phyloP scores from a whole-genome alignment of 2,888 invertebrate species.

The Diaprepes abbreviatus region DNA sequence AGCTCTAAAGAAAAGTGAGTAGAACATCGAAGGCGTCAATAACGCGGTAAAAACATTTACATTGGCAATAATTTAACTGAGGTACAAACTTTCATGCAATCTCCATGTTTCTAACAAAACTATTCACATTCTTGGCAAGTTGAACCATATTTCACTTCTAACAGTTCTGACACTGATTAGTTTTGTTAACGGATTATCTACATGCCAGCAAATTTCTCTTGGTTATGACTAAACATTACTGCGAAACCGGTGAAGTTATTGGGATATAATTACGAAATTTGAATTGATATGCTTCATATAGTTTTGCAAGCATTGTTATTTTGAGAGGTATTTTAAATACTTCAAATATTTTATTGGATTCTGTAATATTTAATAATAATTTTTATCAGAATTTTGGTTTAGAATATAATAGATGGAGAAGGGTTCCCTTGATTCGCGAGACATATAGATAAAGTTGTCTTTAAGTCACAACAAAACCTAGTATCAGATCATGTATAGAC shows the following conservation, averaged over 20 bases:
- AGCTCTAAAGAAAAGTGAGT: background rate
- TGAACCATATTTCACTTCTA: constrained; percentile 7
- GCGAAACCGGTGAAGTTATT: background rate
- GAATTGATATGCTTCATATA: background rate
- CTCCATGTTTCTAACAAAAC: background rate
- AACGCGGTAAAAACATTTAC: background rate
- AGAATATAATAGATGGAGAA: too few species aligned
- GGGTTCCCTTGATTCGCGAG: too few species aligned
- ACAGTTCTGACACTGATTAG: constrained; percentile 17
- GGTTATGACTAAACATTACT: background rate
- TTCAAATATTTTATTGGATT: too few species aligned
- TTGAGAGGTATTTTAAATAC: too few species aligned
- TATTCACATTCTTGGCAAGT: constrained; percentile 9
- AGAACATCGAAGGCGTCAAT: background rate
- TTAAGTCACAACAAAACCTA: too few species aligned
- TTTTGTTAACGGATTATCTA: constrained; percentile 10
- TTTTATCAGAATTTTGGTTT: too few species aligned
- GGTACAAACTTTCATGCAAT: constrained; percentile 9
- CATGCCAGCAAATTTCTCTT: constrained; percentile 11
- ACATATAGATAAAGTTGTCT: too few species aligned
- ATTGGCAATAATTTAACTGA: constrained; percentile 1
- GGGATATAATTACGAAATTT: constrained; percentile 4
- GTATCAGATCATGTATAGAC: too few species aligned
- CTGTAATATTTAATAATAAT: too few species aligned
- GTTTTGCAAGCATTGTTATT: too few species aligned